Percentiles rank a stretch among this genome's conserved stretches.
Conservation (phyloP, 2,113 vertebrate species). For the Grantiella picta region DNA sequence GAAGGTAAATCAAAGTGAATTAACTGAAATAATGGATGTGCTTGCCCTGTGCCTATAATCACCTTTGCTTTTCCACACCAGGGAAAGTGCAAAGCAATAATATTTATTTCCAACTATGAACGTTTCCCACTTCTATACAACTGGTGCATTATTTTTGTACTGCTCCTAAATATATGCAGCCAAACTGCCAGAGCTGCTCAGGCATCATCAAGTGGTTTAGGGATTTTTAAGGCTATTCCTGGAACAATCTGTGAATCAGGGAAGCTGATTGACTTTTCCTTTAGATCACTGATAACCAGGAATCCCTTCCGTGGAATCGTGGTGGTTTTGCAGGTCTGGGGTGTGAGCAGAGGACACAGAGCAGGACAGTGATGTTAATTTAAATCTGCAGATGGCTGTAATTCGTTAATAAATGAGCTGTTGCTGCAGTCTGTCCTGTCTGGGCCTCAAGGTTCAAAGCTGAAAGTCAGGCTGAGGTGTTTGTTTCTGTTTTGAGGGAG, state of each 20-base stretch:
- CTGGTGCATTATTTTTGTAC: rapidly evolving
- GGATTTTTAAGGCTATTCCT: neutral
- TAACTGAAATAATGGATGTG: neutral
- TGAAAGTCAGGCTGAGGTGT: neutral
- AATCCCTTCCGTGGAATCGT: rapidly evolving
- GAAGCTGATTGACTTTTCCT: neutral
- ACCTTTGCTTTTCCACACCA: neutral
- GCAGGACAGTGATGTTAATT: neutral
- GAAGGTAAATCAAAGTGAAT: neutral
- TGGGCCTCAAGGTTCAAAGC: neutral
- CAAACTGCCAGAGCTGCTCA: neutral
- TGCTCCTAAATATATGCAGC: neutral
- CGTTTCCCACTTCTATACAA: neutral
- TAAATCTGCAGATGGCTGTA: neutral
- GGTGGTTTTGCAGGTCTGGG: neutral
- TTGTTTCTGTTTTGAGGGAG: neutral
- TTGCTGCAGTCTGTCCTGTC: neutral
- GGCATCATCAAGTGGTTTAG: neutral
- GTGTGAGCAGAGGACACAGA: neutral
- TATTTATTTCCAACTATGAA: neutral
- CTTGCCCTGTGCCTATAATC: neutral
- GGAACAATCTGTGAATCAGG: neutral
- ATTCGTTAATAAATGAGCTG: neutral
- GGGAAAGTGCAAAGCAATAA: neutral
- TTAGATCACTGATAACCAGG: neutral